Evolutionary conservation across 2,888 invertebrate genomes (phyloP), one percentile per base, ranked within the genome.

Genomic region (Sarcophaga carnaria): DNA sequence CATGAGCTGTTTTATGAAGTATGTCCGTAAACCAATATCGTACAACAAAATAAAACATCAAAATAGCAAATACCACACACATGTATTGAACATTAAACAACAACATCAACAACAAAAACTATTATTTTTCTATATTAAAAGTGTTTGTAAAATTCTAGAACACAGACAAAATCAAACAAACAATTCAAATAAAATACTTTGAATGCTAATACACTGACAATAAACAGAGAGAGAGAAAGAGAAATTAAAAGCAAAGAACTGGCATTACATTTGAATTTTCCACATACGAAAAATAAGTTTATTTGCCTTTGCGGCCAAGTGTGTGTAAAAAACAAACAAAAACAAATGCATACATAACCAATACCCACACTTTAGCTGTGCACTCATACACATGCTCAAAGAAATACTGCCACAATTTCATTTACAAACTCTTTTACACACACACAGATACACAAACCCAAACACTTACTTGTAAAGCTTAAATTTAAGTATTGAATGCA

Each of bases 261-360:
- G 22, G 12, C 59, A 22, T 47, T 70, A n/a, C 27, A 67, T 62
- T 64, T 76, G 45, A 60, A 74, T 62, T 63, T 69, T 67, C 20
- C 37, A 75, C 62, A 81, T 60, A 63, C 54, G 54, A 59, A 75
- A 80, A 70, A 82, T 63, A 69, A 70, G 63, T 82, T 82, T 82
- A 82, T 76, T 63, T 82, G 70, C 37, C 54, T 70, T 14, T 54
- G 12, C 76, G 69, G 59, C 54, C 70, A 69, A 70, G 25, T 22
- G 66, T 25, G 37, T 37, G n/a, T 47, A 0, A 67, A 47, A 45
- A 3, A 67, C 37, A 69, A 22, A 20, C 37, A 37, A 71, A 10
- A 64, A 5, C 8, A 5, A 25, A 70, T 70, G 49, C 14, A 60
- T n/a, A 66, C 37, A 25, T 8, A 37, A 37, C 37, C 37, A 37